Evolutionary conservation across 2,888 invertebrate genomes (phyloP).

Genomic region (Pachymerium ferrugineum): DNA sequence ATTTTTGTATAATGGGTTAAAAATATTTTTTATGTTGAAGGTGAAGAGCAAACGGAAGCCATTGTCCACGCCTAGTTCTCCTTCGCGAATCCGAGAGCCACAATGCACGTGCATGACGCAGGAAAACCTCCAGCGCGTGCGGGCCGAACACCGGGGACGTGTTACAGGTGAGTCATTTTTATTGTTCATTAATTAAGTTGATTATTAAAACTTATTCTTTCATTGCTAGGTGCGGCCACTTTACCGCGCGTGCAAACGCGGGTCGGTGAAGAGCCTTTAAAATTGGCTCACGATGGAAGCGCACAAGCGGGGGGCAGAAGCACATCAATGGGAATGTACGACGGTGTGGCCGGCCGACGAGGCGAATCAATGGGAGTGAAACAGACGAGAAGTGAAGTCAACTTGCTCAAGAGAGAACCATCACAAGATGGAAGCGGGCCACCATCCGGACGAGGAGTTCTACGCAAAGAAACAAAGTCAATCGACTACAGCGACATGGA

Average conservation of each 20-base stretch:
- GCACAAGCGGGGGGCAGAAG: conserved; percentile 58
- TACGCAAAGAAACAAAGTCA: conserved; percentile 48
- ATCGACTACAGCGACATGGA: conserved; percentile 55
- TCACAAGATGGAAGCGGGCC: conserved; percentile 16
- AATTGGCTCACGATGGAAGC: conserved; percentile 42
- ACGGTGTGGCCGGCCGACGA: conserved; percentile 58
- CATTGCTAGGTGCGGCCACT: conserved; percentile 39
- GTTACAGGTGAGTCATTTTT: conserved; percentile 33
- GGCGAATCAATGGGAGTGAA: conserved; percentile 27
- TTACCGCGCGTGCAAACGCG: conserved; percentile 39
- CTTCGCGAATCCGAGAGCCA: conserved; percentile 73
- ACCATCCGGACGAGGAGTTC: conserved; percentile 7
- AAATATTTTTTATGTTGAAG: conserved; percentile 40
- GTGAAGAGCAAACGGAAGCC: conserved; percentile 72
- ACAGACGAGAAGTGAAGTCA: conserved; percentile 33
- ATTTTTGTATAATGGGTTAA: neutral
- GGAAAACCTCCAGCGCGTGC: conserved; percentile 67
- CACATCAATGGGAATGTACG: conserved; percentile 66
- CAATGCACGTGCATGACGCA: conserved; percentile 94
- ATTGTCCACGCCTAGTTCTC: conserved; percentile 87
- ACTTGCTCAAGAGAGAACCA: neutral
- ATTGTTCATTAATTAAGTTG: neutral
- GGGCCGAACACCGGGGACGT: conserved; percentile 51
- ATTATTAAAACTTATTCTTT: neutral
- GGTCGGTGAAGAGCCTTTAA: conserved; percentile 62